phyloP scores from a whole-genome alignment of 2,888 invertebrate genomes.

The Embidobia sp. region DNA sequence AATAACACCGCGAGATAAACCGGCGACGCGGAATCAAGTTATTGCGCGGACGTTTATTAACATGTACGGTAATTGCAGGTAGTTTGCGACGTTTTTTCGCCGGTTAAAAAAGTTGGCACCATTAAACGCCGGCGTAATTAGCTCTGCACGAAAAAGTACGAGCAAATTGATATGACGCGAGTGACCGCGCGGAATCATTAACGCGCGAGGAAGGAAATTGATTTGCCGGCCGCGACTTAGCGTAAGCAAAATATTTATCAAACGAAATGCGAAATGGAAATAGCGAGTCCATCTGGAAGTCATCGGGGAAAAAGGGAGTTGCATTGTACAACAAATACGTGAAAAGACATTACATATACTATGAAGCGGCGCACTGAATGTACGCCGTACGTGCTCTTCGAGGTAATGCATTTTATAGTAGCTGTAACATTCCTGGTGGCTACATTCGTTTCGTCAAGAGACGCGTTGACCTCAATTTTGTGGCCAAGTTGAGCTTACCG shows the following conservation, averaged over 20 bases:
- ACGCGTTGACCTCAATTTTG: conserved; percentile 64
- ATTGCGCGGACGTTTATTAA: too few relatives aligned
- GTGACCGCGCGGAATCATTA: neutral
- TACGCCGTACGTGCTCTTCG: conserved; percentile 61
- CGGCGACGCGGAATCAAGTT: too few relatives aligned
- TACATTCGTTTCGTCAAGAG: conserved; percentile 64
- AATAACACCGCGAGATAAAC: too few relatives aligned
- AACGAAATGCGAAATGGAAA: conserved; percentile 55
- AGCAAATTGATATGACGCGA: neutral
- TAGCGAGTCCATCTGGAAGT: conserved; percentile 45
- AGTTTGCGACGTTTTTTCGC: too few relatives aligned
- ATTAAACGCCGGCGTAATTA: too few relatives aligned
- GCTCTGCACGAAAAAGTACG: too few relatives aligned
- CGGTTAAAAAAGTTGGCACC: too few relatives aligned
- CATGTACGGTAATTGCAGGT: too few relatives aligned
- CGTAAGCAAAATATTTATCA: conserved; percentile 48
- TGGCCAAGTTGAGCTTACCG: conserved; percentile 55
- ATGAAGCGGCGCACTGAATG: conserved; percentile 50
- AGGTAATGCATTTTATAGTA: conserved; percentile 75
- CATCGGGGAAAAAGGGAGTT: conserved; percentile 56
- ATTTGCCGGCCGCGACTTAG: conserved; percentile 11
- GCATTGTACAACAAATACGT: conserved; percentile 62
- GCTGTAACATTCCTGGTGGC: conserved; percentile 67
- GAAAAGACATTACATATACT: conserved; percentile 64
- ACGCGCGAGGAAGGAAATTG: conserved; percentile 2